Evolutionary conservation across 2,113 vertebrate species (phyloP).

Genomic region (Falco punctatus): DNA sequence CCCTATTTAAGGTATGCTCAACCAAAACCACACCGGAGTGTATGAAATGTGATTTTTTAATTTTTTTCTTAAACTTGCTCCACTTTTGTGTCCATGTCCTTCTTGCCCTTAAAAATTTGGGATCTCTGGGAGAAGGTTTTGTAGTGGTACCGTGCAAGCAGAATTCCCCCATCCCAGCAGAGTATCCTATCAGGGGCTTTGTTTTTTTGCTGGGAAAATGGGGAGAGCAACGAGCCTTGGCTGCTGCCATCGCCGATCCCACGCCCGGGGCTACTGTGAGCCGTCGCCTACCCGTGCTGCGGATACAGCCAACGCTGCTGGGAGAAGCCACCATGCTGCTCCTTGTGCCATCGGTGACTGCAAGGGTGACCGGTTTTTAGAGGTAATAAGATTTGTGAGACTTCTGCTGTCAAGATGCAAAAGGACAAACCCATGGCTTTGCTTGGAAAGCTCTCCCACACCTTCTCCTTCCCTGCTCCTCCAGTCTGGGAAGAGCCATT

Average conservation of each 20-base stretch:
- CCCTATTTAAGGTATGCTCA: neutral
- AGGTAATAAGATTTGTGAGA: neutral
- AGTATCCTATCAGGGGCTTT: neutral
- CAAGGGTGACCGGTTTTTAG: fast-evolving
- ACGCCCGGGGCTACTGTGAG: fast-evolving
- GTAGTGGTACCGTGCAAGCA: neutral
- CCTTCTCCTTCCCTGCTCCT: neutral
- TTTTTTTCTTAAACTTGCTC: neutral
- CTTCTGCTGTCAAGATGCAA: neutral
- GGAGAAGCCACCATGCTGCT: neutral
- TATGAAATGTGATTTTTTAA: neutral
- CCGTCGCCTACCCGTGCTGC: neutral
- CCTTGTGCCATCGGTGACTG: too few species aligned
- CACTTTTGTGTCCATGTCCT: neutral
- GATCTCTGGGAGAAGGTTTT: neutral
- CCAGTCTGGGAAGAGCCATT: neutral
- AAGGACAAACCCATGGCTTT: neutral
- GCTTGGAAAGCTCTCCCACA: neutral
- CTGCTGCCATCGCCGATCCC: neutral
- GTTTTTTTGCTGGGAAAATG: neutral
- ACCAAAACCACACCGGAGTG: neutral
- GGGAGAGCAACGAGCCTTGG: neutral
- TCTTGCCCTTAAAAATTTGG: neutral
- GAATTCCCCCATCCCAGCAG: too few species aligned
- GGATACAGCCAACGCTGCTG: fast-evolving